These are phyloP conservation scores for Shinisaurus crocodilurus DNA, from an alignment of 2,113 vertebrate species.

Conservation along the genomic window DNA sequence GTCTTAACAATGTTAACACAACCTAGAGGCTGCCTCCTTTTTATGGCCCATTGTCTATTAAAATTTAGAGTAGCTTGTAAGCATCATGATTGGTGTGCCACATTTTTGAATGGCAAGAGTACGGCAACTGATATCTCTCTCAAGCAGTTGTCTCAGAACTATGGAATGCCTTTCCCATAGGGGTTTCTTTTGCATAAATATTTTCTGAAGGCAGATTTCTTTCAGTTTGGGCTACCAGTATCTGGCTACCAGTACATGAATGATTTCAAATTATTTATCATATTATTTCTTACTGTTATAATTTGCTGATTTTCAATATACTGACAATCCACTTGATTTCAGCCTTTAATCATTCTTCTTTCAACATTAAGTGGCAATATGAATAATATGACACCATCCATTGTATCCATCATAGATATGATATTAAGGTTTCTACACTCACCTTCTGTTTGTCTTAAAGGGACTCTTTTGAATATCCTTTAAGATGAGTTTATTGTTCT, in stretches of 20 bases:
- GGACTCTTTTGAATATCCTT: neutral
- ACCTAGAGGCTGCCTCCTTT: neutral
- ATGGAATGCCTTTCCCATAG: neutral
- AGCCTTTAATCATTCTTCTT: neutral
- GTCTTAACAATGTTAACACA: no score
- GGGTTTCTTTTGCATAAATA: neutral
- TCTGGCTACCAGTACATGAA: neutral
- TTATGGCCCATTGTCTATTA: neutral
- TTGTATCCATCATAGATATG: neutral
- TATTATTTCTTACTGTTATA: neutral
- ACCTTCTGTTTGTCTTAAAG: slow-evolving; percentile 2
- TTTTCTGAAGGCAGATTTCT: neutral
- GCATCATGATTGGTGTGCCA: neutral
- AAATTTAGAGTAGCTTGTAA: neutral
- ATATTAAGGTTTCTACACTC: neutral
- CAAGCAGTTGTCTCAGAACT: neutral
- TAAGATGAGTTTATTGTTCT: neutral
- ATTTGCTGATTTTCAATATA: neutral
- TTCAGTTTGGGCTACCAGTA: neutral
- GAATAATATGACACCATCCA: neutral
- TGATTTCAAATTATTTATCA: neutral
- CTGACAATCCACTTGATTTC: neutral
- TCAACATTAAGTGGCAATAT: neutral
- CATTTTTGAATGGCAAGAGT: neutral
- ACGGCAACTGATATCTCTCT: neutral